Percentiles rank a stretch among this genome's conserved stretches.
phyloP scores from a whole-genome alignment of 2,797 vertebrate genomes.

The Rhinoraja longicauda region DNA sequence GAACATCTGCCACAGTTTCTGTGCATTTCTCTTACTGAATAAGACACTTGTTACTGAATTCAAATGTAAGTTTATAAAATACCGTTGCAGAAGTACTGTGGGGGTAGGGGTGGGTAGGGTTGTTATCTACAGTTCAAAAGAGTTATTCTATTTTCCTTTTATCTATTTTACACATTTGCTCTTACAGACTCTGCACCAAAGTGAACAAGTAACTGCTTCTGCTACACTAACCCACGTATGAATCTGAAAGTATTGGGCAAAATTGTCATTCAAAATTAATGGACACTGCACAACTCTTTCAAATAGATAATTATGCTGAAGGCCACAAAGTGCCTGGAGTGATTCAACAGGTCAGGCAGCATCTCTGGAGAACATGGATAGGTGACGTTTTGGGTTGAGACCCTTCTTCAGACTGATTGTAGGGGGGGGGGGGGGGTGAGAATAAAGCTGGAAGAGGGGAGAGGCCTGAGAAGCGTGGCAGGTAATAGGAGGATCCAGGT shows the following conservation, averaged over 20 bases:
- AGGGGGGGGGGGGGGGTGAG: no score
- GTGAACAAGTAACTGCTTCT: neutral
- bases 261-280: neutral
- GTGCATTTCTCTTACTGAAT: neutral
- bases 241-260: neutral
- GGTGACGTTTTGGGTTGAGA: no score
- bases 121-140: neutral
- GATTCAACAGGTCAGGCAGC: no score
- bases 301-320: neutral
- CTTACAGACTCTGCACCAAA: neutral
- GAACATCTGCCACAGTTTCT: constrained; percentile 18
- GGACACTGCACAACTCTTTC: neutral
- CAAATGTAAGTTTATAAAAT: neutral
- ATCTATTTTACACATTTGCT: neutral
- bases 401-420: no score
- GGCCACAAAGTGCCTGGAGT: no score
- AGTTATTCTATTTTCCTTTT: neutral
- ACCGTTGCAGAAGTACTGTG: neutral
- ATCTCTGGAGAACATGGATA: no score
- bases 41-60: neutral
- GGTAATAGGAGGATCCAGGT: no score
- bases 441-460: no score
- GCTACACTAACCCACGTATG: neutral
- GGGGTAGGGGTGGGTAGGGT: no score
- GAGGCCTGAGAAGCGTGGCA: no score